These are phyloP conservation scores for Microtus pennsylvanicus DNA, from an alignment of 2,113 vertebrate genomes.

Conservation along the genomic window DNA sequence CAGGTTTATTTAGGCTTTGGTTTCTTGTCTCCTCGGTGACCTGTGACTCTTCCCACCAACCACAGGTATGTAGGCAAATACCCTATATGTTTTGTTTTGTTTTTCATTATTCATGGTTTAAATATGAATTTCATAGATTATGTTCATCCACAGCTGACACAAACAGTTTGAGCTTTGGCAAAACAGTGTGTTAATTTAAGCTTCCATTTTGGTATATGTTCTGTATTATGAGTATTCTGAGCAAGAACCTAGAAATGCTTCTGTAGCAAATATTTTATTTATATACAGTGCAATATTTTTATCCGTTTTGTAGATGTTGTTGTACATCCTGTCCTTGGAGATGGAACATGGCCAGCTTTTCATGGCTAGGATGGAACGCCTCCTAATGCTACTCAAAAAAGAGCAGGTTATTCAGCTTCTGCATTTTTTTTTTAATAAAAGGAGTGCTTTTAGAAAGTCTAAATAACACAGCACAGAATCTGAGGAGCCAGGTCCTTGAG, in stretches of 20 bases:
- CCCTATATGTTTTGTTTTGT: not conserved
- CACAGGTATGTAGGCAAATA: not conserved
- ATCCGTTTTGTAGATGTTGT: not conserved
- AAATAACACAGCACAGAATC: not conserved
- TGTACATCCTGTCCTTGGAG: not conserved
- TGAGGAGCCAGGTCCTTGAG: not conserved
- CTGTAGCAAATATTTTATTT: too few species aligned
- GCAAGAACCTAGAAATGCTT: not conserved
- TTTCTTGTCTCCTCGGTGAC: not conserved
- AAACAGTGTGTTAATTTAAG: not conserved
- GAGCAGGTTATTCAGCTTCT: not conserved
- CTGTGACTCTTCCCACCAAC: not conserved
- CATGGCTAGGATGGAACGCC: not conserved
- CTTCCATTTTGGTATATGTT: not conserved
- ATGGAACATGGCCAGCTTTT: not conserved
- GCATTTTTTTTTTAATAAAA: not conserved
- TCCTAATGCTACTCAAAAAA: too few species aligned
- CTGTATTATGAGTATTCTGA: not conserved
- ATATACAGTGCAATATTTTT: not conserved
- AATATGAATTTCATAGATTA: not conserved
- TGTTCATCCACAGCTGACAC: not conserved
- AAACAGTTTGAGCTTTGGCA: constrained; percentile 9
- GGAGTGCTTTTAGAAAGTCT: not conserved
- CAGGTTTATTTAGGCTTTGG: not conserved
- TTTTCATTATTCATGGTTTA: not conserved